These are phyloP conservation scores for Ciconia boyciana DNA, from an alignment of 2,113 vertebrate genomes.

Conservation along the genomic window DNA sequence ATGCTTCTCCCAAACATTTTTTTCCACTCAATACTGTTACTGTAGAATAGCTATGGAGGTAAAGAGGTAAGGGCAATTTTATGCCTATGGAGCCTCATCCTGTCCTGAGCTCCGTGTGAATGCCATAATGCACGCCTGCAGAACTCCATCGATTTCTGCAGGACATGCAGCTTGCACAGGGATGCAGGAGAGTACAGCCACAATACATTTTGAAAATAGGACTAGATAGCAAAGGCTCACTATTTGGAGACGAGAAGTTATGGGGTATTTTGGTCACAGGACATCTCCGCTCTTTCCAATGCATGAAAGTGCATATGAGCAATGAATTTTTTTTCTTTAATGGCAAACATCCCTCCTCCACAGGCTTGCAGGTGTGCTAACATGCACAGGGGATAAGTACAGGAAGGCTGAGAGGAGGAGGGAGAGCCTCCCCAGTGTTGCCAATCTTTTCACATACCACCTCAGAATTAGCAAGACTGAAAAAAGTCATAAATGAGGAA, in stretches of 20 bases:
- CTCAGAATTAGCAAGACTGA: not conserved
- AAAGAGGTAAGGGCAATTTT: not conserved
- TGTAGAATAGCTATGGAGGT: not conserved
- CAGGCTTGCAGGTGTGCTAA: not conserved
- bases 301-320: no score
- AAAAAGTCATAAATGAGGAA: not conserved
- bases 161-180: not conserved
- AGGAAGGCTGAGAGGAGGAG: not conserved
- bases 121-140: not conserved
- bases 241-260: not conserved
- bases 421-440: not conserved
- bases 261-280: not conserved
- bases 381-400: not conserved
- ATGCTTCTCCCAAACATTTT: not conserved
- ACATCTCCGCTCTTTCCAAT: not conserved
- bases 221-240: not conserved
- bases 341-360: not conserved
- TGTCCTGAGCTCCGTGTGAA: not conserved
- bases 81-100: not conserved
- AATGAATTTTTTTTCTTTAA: not conserved
- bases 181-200: not conserved
- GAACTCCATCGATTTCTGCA: not conserved
- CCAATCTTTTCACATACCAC: not conserved
- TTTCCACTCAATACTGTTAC: not conserved
- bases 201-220: rapidly evolving